Evolutionary conservation across 2,888 invertebrate species (phyloP), one percentile per base, ranked within the genome.

Genomic region (Drosophila sordidula): DNA sequence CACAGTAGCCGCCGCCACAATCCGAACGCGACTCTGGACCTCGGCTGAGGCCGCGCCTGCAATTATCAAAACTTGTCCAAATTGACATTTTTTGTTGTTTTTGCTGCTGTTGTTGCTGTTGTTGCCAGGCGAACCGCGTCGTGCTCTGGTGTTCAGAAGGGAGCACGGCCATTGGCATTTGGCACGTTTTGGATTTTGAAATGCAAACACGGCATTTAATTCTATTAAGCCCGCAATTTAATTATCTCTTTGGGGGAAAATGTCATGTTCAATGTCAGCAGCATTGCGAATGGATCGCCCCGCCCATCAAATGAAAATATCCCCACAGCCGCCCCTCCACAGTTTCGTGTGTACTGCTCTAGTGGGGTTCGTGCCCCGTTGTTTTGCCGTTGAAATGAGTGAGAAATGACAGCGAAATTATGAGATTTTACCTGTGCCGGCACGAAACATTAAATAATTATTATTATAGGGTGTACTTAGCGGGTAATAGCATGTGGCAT

Each of bases 171-270:
- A 61, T 68, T 76, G 80, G 83, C 80, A 80, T 82, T 82, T 83
- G 79, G 74, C 79, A 82, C 83, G 80, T 78, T 83, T 78, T 73
- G 69, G 81, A 84, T 84, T 87, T 89, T 80, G 83, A 85, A 85
- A 85, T 85, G 89, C 89, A 87, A 88, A 85, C 85, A 85, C 85
- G 73, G 79, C 89, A 87, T 89, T 88, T 89, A 89, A 87, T 87
- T 89, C 88, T 89, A 89, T 87, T 87, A 89, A 75, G 86, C 55
- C 74, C 72, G 80, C 88, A 75, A 88, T 89, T 89, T 86, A 89
- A 87, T 88, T 89, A 84, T 81, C 84, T 86, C 81, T 85, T 70
- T 84, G 70, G 87, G 80, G 66, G 61, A 73, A 86, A 80, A 74
- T 86, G 76, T 88, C 76, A 78, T 78, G 72, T 87, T 87, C 86